These are phyloP conservation scores for Micrastur ruficollis DNA, from an alignment of 2,797 vertebrate genomes.

Conservation along the genomic window DNA sequence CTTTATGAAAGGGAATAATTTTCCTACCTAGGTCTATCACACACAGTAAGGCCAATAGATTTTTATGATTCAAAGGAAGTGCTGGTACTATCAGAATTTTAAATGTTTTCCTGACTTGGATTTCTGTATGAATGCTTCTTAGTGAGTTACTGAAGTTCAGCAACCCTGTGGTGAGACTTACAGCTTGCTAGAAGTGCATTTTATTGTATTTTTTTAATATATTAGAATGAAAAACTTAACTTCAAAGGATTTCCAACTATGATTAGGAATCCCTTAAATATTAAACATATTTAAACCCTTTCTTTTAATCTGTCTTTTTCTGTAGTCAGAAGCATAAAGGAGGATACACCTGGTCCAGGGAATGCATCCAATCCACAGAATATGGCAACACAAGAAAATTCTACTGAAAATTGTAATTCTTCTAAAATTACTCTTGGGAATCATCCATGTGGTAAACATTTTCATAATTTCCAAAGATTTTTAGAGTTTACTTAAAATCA, in stretches of 20 bases:
- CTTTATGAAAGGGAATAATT: not conserved
- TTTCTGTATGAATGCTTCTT: not conserved
- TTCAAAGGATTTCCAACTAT: not conserved
- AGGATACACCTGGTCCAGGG: not conserved
- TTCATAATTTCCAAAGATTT: not conserved
- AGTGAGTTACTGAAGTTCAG: not conserved
- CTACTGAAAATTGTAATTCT: not conserved
- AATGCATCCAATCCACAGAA: not conserved
- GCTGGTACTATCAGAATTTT: not conserved
- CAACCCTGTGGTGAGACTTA: not conserved
- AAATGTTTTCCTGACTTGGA: not conserved
- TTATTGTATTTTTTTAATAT: not conserved
- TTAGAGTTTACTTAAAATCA: not conserved
- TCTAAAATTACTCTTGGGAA: not conserved
- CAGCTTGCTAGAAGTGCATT: not conserved
- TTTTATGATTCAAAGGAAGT: not conserved
- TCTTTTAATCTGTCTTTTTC: not conserved
- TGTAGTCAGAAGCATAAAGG: not conserved
- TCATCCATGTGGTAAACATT: constrained; percentile 28
- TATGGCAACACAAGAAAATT: not conserved
- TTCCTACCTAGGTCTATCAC: not conserved
- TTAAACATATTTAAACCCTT: not conserved
- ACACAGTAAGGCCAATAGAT: not conserved
- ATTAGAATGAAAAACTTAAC: not conserved
- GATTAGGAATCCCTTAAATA: not conserved